Base-by-base conservation (phyloP, 2,888 invertebrate genomes). In the Nemotelus nigrinus region DNA sequence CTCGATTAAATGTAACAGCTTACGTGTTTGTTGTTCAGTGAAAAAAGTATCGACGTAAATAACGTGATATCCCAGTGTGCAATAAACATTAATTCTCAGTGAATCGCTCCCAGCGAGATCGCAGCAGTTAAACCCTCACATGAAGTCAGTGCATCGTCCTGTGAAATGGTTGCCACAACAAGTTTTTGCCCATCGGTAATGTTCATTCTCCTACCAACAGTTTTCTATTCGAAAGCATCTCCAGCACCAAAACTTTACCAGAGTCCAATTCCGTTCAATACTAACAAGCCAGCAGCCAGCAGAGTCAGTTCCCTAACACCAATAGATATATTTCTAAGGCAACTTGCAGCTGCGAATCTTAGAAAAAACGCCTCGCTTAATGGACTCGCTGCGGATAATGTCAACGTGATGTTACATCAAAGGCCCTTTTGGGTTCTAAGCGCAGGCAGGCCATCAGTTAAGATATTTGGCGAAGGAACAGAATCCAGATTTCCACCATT, bases 401-500 rank as follows among this genome's bases (percentile, higher is more conserved):
- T 44, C 57, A 53, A 10, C 6, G 45, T 3, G 7, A 44, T 25
- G 10, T 2, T 48, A 63, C 48, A 47, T 41, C 74, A 74, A 44
- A n/a, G n/a, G 6, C 76, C 64, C 10, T 41, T 53, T 5, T 76
- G 50, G 76, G n/a, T 65, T 10, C 43, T 76, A 39, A 44, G 57
- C 45, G 10, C 50, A 10, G 2, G n/a, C 1, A 39, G 55, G 63
- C 58, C 58, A 55, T 65, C 76, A 76, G 58, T 78, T 70, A 85
- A 84, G 82, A 85, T 87, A 68, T 87, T 85, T 79, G 87, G 87
- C 41, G 85, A 85, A 3, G 86, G 87, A 2, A 83, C 82, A 45
- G 87, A 87, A 80, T 90, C 89, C 1, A 88, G 91, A 83, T 91
- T 93, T 83, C 93, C 93, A 4, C 91, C 92, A 1, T 85, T 93